A percentile compares a stretch with the other conserved stretches of the same genome.
These are phyloP conservation scores for Oncorhynchus gorbuscha DNA, from an alignment of 2,113 vertebrate genomes.

Conservation along the genomic window DNA sequence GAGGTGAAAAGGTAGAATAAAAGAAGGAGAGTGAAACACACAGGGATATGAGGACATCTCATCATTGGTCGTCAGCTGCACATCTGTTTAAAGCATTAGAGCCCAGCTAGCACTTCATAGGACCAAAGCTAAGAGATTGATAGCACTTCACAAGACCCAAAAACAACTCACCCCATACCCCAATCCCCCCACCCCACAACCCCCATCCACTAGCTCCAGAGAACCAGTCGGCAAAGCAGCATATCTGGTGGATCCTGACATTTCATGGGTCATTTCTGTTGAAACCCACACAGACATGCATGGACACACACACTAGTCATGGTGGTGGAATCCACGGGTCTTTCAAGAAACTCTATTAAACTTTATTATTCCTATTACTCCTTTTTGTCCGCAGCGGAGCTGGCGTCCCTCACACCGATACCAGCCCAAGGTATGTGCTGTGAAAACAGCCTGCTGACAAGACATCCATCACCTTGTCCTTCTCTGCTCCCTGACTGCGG, in stretches of 20 bases:
- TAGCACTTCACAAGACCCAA: conserved; percentile 29
- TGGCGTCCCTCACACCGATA: conserved; percentile 20
- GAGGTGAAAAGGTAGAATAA: neutral
- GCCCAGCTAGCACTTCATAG: conserved; percentile 41
- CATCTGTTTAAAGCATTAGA: conserved; percentile 57
- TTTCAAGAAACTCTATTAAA: conserved; percentile 22
- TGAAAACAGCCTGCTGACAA: conserved; percentile 57
- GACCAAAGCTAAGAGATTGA: conserved; percentile 42
- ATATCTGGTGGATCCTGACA: neutral
- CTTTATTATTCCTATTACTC: conserved; percentile 22
- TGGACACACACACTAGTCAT: neutral
- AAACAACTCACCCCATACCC: neutral
- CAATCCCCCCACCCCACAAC: neutral
- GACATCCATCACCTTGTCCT: conserved; percentile 59
- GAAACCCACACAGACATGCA: conserved; percentile 6
- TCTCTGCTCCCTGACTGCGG: conserved; percentile 9
- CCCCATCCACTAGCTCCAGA: neutral
- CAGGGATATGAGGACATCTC: neutral
- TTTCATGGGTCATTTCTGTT: conserved; percentile 16
- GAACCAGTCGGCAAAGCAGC: neutral
- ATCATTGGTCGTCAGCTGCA: neutral
- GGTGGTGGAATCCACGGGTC: conserved; percentile 11
- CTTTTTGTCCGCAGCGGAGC: conserved; percentile 17
- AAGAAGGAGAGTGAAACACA: neutral
- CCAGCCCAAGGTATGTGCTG: conserved; percentile 56